Evolutionary conservation across 2,113 vertebrate genomes (phyloP).

Genomic region (Nyctereutes procyonoides): DNA sequence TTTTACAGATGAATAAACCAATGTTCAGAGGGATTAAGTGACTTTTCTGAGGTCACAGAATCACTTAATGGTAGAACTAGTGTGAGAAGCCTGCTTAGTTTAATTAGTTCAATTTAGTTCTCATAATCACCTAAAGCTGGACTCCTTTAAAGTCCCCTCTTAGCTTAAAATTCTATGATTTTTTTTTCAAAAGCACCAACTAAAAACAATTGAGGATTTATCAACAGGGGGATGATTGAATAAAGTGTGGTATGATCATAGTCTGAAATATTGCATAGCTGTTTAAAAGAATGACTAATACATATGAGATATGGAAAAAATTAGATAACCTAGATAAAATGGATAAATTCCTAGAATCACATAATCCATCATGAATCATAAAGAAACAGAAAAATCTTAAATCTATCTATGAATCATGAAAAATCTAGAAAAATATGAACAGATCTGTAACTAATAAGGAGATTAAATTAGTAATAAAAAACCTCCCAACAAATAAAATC

Average conservation of each 20-base stretch:
- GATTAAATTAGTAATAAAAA: background rate
- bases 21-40: background rate
- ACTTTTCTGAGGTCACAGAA: background rate
- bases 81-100: background rate
- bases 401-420: background rate
- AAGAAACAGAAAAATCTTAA: background rate
- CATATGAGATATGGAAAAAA: background rate
- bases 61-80: background rate
- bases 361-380: background rate
- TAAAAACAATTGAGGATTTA: background rate
- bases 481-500: background rate
- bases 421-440: background rate
- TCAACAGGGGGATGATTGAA: background rate
- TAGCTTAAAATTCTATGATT: slow-evolving; percentile 4
- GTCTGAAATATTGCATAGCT: background rate
- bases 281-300: background rate
- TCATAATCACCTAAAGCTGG: background rate
- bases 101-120: slow-evolving; percentile 1
- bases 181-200: background rate
- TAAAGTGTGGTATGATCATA: background rate
- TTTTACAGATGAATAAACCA: slow-evolving; percentile 10
- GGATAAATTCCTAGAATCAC: background rate
- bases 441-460: background rate
- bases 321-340: background rate
- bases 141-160: background rate